Evolutionary conservation across 2,797 vertebrate species (phyloP), one percentile per base, ranked within the genome.

Genomic region (Triplophysa yarkandensis): DNA sequence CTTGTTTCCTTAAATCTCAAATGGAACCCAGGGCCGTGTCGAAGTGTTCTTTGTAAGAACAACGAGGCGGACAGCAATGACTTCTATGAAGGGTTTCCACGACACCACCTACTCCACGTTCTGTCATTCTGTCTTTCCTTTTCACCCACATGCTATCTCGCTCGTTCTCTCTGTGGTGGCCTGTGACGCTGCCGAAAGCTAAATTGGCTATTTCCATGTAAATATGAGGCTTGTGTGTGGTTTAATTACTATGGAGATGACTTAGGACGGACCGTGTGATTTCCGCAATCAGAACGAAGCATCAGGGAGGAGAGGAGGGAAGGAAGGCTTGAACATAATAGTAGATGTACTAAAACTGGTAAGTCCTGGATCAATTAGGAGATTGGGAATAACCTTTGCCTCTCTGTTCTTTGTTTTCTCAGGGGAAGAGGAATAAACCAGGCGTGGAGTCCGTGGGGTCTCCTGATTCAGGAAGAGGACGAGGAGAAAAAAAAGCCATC

Each of bases 401-500:
- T 21, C 62, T 39, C 50, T 55, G 16, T 48, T 6, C 19, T 14
- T 44, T 28, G 52, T 50, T n/a, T 17, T 23, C 9, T 46, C 82
- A 93, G 92, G 92, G 92, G 84, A 92, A 93, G 88, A 90, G 90
- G 86, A 91, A 90, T 80, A 93, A 93, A 81, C 90, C 91, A 68
- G 91, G 91, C 81, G 86, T 93, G 85, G 92, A 93, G 83, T 83
- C 90, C 27, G 90, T 87, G 79, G 89, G 90, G 81, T 92, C 91
- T 89, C 91, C 92, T 85, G 92, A 93, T 83, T 92, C 90, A 0
- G 89, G 88, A 86, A 90, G 90, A 87, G 91, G 89, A 84, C 88
- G 91, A 86, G 92, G 92, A 86, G 92, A 93, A 91, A 93, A 93
- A 89, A 93, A 93, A 93, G 91, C 92, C 89, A 93, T 93, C 91